Evolutionary conservation across 2,113 vertebrate species (phyloP).

Genomic region (Puntigrus tetrazona): DNA sequence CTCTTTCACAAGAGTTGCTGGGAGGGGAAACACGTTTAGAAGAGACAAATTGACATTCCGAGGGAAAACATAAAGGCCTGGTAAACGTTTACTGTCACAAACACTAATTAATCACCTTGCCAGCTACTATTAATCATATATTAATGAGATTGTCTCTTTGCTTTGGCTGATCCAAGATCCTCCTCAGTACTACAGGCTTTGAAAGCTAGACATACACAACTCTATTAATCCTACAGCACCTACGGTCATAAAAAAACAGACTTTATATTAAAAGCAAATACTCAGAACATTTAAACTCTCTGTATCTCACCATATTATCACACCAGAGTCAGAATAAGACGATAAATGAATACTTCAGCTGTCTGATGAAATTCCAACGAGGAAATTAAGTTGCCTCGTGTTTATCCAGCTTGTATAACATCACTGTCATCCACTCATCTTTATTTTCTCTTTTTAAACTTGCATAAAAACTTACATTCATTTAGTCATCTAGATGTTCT

Average conservation of each 20-base stretch:
- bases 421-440: background rate
- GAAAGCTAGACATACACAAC: constrained; percentile 70
- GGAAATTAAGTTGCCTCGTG: background rate
- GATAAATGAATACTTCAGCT: constrained; percentile 28
- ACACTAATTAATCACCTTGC: constrained; percentile 86
- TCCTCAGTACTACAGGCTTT: constrained; percentile 65
- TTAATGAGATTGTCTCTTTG: constrained; percentile 85
- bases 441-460: background rate
- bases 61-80: constrained; percentile 67
- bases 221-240: constrained; percentile 81
- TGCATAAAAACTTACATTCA: background rate
- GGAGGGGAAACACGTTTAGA: constrained; percentile 45
- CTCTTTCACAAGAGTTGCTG: constrained; percentile 59
- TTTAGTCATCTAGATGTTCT: background rate
- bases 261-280: constrained; percentile 77
- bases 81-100: constrained; percentile 82
- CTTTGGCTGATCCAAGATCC: constrained; percentile 71
- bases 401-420: background rate
- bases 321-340: constrained; percentile 40
- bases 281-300: constrained; percentile 75
- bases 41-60: constrained; percentile 73
- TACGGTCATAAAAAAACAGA: constrained; percentile 65
- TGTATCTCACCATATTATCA: constrained; percentile 75
- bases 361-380: background rate
- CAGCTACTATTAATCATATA: constrained; percentile 84